Conservation (phyloP, 2,888 invertebrate species). For the Platycheirus rosarum region DNA sequence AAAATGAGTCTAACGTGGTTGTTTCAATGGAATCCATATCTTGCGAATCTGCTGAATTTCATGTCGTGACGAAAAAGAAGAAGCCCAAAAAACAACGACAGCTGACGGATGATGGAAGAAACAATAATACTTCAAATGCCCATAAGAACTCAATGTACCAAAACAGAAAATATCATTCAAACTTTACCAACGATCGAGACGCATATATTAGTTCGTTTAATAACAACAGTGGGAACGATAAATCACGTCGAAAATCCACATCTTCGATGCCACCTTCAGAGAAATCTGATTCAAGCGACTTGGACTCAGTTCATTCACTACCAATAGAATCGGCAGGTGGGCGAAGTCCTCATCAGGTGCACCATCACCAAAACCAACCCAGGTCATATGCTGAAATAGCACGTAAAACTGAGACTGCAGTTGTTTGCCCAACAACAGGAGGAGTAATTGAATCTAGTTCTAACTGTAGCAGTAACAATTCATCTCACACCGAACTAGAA, state of each 20-base stretch:
- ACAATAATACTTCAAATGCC: conserved; percentile 36
- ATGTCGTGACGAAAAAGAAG: conserved; percentile 92
- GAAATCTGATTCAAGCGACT: conserved; percentile 91
- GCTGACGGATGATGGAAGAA: conserved; percentile 50
- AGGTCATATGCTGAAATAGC: conserved; percentile 93
- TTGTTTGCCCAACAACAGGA: not conserved
- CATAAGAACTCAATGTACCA: conserved; percentile 65
- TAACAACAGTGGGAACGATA: conserved; percentile 77
- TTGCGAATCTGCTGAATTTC: conserved; percentile 88
- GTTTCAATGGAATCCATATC: conserved; percentile 79
- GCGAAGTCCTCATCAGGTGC: conserved; percentile 64
- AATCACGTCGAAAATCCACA: conserved; percentile 87
- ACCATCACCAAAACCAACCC: conserved; percentile 78
- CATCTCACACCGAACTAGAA: conserved; percentile 76
- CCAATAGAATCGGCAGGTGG: conserved; percentile 84
- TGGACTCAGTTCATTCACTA: conserved; percentile 93
- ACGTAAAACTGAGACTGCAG: conserved; percentile 80
- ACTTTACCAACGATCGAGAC: conserved; percentile 76
- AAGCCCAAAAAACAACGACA: conserved; percentile 88
- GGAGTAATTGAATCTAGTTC: conserved; percentile 72
- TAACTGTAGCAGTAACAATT: conserved; percentile 69
- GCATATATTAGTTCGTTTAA: conserved; percentile 75
- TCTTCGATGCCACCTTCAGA: conserved; percentile 92
- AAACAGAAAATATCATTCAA: conserved; percentile 74
- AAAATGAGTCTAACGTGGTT: conserved; percentile 70